These are phyloP conservation scores for Jacana jacana DNA, from an alignment of 2,113 vertebrate genomes.

Conservation along the genomic window DNA sequence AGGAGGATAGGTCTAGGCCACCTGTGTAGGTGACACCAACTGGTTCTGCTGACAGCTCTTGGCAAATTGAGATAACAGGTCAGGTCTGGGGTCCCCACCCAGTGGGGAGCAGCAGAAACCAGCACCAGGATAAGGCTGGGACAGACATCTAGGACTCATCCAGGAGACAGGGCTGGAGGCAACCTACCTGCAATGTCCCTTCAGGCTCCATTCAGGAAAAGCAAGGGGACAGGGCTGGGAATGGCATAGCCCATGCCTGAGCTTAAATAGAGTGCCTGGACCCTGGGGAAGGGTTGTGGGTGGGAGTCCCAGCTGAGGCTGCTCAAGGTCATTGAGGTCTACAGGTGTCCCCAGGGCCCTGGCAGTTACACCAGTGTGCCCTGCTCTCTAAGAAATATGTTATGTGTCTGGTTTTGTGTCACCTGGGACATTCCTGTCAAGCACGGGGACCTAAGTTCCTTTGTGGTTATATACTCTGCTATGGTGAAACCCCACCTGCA, in stretches of 20 bases:
- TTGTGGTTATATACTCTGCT: not conserved
- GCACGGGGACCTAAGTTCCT: not conserved
- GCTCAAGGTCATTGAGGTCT: not conserved
- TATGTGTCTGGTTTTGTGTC: too few relatives aligned
- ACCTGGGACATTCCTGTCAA: not conserved
- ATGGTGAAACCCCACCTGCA: too few relatives aligned
- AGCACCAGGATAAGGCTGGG: not conserved
- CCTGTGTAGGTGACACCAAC: accelerated
- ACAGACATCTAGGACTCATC: not conserved
- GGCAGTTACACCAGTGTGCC: not conserved
- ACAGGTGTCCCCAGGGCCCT: not conserved
- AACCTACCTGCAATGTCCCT: not conserved
- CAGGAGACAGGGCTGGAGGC: not conserved
- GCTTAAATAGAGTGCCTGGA: not conserved
- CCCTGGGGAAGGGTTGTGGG: not conserved
- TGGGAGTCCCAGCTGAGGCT: not conserved
- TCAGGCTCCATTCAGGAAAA: not conserved
- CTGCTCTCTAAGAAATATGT: not conserved
- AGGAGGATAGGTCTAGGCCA: not conserved
- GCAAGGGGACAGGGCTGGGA: not conserved
- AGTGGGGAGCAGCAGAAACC: not conserved
- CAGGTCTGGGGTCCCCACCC: not conserved
- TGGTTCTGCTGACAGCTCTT: not conserved
- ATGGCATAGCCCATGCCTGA: not conserved
- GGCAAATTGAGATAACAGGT: not conserved